Conservation (phyloP, 1,140 invertebrate genomes). For the Diachasmimorpha longicaudata region DNA sequence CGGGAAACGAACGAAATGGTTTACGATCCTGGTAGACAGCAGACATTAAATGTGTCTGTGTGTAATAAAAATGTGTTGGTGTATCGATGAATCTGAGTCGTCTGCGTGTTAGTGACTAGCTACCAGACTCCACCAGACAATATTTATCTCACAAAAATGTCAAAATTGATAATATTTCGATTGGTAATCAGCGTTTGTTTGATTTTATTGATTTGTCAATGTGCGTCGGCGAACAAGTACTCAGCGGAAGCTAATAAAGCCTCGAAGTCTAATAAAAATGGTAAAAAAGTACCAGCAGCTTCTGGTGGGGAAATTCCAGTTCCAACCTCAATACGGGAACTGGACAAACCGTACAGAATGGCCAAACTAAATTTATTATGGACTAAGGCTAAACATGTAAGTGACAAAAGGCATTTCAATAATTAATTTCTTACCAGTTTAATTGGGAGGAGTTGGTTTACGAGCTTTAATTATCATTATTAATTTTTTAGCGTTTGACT, state of each 20-base stretch:
- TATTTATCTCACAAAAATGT: not conserved
- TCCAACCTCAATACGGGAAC: conserved; percentile 63
- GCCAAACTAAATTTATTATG: conserved; percentile 84
- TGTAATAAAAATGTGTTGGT: too few relatives aligned
- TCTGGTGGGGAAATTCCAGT: conserved; percentile 52
- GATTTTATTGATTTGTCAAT: conserved; percentile 28
- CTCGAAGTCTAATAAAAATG: not conserved
- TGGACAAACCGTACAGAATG: conserved; percentile 83
- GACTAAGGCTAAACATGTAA: conserved; percentile 82
- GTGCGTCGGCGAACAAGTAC: conserved; percentile 63
- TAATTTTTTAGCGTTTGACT: conserved; percentile 71
- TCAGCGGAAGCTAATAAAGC: conserved; percentile 64
- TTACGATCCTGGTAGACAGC: too few relatives aligned
- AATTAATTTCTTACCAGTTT: not conserved
- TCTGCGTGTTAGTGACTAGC: too few relatives aligned
- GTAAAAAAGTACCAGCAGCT: conserved; percentile 36
- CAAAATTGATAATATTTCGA: conserved; percentile 17
- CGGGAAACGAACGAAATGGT: too few relatives aligned
- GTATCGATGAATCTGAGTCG: too few relatives aligned
- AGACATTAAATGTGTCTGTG: too few relatives aligned
- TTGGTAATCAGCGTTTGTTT: not conserved
- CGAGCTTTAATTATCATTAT: too few relatives aligned
- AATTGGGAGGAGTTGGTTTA: too few relatives aligned
- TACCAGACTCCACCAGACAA: too few relatives aligned
- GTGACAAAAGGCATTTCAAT: not conserved